Percentiles rank a stretch among this genome's conserved stretches.
phyloP scores from a whole-genome alignment of 2,113 vertebrate genomes.

The Ceyx cyanopectus region DNA sequence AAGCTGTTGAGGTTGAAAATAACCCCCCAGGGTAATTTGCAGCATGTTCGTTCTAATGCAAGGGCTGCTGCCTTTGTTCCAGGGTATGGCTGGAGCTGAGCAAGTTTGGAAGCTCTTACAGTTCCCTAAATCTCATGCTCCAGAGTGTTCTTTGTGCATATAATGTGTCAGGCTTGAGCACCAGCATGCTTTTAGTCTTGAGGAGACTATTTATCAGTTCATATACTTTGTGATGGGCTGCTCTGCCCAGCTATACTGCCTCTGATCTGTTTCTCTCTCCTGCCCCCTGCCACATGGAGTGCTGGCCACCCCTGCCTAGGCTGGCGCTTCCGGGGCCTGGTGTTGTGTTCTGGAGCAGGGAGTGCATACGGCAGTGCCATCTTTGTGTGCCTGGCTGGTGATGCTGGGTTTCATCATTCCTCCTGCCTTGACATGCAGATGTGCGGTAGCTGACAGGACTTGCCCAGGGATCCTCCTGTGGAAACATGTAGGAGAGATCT shows the following conservation, averaged over 20 bases:
- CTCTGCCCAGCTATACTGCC: neutral
- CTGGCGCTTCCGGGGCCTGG: neutral
- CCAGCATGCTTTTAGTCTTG: neutral
- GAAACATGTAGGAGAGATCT: neutral
- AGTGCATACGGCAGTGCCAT: neutral
- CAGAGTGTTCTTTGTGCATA: neutral
- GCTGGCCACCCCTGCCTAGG: neutral
- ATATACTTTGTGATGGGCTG: neutral
- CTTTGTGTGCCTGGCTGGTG: neutral
- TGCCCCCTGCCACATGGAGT: neutral
- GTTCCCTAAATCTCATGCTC: neutral
- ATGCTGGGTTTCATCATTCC: neutral
- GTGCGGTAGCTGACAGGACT: neutral
- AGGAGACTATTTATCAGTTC: neutral
- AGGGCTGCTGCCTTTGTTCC: neutral
- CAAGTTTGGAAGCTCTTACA: neutral
- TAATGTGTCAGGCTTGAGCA: neutral
- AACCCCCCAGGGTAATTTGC: neutral
- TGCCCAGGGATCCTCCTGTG: constrained; percentile 41
- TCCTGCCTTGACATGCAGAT: constrained; percentile 16
- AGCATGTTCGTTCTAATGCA: accelerated
- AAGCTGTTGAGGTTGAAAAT: neutral
- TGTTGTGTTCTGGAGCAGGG: neutral
- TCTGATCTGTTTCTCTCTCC: neutral
- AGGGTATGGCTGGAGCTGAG: accelerated